A percentile compares a stretch with the other conserved stretches of the same genome.
Evolutionary conservation across 2,888 invertebrate genomes (phyloP).

Genomic region (Trimorus sp.): DNA sequence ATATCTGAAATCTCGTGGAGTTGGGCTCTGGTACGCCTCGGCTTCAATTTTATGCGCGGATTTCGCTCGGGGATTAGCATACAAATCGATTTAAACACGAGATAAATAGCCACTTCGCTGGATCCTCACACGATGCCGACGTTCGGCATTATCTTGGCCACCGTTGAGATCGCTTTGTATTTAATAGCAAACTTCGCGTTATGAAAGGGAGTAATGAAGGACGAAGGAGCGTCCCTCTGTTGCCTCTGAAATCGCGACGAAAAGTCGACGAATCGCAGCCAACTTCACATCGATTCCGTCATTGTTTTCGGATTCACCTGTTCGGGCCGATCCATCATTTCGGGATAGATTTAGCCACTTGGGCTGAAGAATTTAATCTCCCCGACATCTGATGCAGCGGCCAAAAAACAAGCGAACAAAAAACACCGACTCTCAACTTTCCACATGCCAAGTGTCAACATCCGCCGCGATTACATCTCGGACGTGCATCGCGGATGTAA

Average conservation of each 20-base stretch:
- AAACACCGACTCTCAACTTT: slow-evolving; percentile 55
- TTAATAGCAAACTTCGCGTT: slow-evolving; percentile 58
- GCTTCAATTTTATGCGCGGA: slow-evolving; percentile 73
- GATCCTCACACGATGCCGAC: slow-evolving; percentile 80
- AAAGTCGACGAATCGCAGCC: background rate
- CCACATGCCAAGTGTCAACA: slow-evolving; percentile 65
- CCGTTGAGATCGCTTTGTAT: slow-evolving; percentile 80
- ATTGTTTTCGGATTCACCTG: slow-evolving; percentile 61
- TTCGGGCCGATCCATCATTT: slow-evolving; percentile 66
- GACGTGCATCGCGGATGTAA: slow-evolving; percentile 55
- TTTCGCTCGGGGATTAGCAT: slow-evolving; percentile 81
- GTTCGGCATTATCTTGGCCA: slow-evolving; percentile 81
- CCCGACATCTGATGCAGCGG: slow-evolving; percentile 60
- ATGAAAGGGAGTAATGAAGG: too few relatives aligned
- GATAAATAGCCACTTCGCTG: slow-evolving; percentile 81
- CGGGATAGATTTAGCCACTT: slow-evolving; percentile 38
- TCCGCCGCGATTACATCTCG: slow-evolving; percentile 52
- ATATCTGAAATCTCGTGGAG: slow-evolving; percentile 81
- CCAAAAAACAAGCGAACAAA: slow-evolving; percentile 21
- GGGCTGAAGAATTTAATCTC: slow-evolving; percentile 62
- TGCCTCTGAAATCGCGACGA: too few relatives aligned
- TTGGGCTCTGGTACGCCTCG: slow-evolving; percentile 79
- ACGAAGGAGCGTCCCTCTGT: too few relatives aligned
- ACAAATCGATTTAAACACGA: slow-evolving; percentile 82
- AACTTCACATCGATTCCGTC: slow-evolving; percentile 16